phyloP scores from a whole-genome alignment of 2,888 invertebrate species.

The Sinhomidia bicolor region DNA sequence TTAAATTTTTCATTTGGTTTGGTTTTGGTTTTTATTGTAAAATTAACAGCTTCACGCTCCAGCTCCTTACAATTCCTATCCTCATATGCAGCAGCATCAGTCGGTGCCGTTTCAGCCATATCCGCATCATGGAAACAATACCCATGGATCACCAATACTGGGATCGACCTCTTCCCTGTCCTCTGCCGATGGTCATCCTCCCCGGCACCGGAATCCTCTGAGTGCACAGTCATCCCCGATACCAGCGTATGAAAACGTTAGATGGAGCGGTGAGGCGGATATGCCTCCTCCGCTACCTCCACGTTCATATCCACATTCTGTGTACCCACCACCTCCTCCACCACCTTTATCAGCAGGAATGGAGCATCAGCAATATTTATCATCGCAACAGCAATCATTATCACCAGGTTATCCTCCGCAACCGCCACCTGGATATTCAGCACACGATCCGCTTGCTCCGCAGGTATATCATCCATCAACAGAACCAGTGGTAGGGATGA shows the following conservation, averaged over 20 bases:
- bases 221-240: conserved; percentile 71
- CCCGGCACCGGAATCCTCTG: conserved; percentile 77
- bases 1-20: conserved; percentile 77
- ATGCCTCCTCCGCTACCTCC: conserved; percentile 76
- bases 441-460: conserved; percentile 72
- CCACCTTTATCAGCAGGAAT: conserved; percentile 1
- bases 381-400: neutral
- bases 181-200: conserved; percentile 73
- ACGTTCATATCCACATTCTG: conserved; percentile 67
- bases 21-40: conserved; percentile 73
- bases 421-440: conserved; percentile 75
- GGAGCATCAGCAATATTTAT: neutral
- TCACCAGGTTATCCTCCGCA: conserved; percentile 51
- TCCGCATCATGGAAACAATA: conserved; percentile 80
- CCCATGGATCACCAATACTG: conserved; percentile 79
- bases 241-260: conserved; percentile 71
- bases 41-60: conserved; percentile 80
- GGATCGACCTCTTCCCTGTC: conserved; percentile 79
- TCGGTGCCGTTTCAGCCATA: conserved; percentile 77
- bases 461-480: conserved; percentile 68
- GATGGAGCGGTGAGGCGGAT: conserved; percentile 58
- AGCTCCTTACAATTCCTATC: conserved; percentile 78
- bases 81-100: conserved; percentile 71
- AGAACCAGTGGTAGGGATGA: neutral
- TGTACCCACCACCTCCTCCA: conserved; percentile 53